These are phyloP conservation scores for Lingula anatina DNA, from an alignment of 2,888 invertebrate genomes.

Conservation along the genomic window DNA sequence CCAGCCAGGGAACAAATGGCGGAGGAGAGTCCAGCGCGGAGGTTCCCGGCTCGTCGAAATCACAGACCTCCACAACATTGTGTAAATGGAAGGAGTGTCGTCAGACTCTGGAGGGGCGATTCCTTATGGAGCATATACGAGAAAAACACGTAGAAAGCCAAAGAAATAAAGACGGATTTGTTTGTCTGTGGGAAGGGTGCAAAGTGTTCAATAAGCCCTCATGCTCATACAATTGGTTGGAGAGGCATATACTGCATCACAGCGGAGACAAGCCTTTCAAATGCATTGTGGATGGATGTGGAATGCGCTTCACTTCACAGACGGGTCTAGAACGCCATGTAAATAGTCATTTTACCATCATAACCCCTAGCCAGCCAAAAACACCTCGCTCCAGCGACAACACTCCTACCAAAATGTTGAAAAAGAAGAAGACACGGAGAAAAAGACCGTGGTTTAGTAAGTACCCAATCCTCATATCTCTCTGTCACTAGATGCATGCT, in stretches of 20 bases:
- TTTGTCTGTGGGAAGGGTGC: constrained; percentile 89
- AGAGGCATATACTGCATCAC: constrained; percentile 85
- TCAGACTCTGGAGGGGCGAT: constrained; percentile 21
- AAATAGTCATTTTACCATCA: constrained; percentile 77
- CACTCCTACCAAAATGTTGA: constrained; percentile 74
- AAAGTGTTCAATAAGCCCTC: constrained; percentile 90
- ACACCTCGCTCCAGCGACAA: constrained; percentile 63
- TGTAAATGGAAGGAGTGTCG: constrained; percentile 49
- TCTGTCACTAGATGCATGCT: too few species aligned
- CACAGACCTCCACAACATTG: too few species aligned
- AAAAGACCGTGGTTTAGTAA: constrained; percentile 86
- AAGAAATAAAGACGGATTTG: constrained; percentile 71
- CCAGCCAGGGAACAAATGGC: too few species aligned
- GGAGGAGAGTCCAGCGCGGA: constrained; percentile 7
- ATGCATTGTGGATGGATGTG: constrained; percentile 93
- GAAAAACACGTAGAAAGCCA: constrained; percentile 57
- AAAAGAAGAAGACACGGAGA: constrained; percentile 81
- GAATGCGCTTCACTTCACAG: constrained; percentile 56
- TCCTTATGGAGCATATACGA: constrained; percentile 41
- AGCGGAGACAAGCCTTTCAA: constrained; percentile 90
- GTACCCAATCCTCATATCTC: too few species aligned
- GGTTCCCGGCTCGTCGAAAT: too few species aligned
- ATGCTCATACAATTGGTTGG: constrained; percentile 88
- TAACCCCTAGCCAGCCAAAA: constrained; percentile 49
- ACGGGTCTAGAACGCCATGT: constrained; percentile 81